Conservation (phyloP, 2,797 vertebrate genomes). For the Salmo trutta region DNA sequence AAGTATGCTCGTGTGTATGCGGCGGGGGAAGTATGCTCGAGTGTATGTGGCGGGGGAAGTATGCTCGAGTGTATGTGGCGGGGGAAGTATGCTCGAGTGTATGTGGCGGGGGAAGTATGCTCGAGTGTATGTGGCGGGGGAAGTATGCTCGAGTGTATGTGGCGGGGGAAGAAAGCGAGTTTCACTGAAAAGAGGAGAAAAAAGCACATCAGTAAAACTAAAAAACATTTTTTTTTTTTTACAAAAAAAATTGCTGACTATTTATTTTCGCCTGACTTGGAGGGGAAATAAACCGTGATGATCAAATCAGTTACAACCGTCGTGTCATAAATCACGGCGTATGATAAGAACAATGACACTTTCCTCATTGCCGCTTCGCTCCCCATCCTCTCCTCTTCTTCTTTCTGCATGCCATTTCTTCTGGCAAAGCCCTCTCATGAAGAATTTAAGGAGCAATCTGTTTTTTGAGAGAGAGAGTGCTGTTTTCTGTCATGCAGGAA, state of each 20-base stretch:
- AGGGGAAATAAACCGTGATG: constrained; percentile 74
- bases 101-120: too few relatives aligned
- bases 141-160: background rate
- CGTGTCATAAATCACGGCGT: constrained; percentile 74
- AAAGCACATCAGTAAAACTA: constrained; percentile 55
- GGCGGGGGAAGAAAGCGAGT: constrained; percentile 30
- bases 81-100: background rate
- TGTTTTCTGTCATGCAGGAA: constrained; percentile 45
- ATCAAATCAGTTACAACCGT: constrained; percentile 76
- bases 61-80: too few relatives aligned
- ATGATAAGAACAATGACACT: constrained; percentile 67
- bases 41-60: too few relatives aligned
- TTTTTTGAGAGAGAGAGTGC: constrained; percentile 56
- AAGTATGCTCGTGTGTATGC: too few relatives aligned
- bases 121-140: too few relatives aligned
- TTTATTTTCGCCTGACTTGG: constrained; percentile 55
- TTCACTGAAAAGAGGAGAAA: constrained; percentile 34
- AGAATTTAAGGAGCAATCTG: constrained; percentile 76
- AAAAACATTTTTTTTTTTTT: constrained; percentile 16
- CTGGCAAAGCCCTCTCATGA: constrained; percentile 66
- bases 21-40: too few relatives aligned
- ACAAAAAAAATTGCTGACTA: constrained; percentile 69
- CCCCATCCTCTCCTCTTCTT: constrained; percentile 30
- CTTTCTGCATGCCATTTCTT: constrained; percentile 70
- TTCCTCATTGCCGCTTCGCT: constrained; percentile 57